These are phyloP conservation scores for Drosophila ohnishii DNA, from an alignment of 1,140 invertebrate genomes.

Conservation along the genomic window DNA sequence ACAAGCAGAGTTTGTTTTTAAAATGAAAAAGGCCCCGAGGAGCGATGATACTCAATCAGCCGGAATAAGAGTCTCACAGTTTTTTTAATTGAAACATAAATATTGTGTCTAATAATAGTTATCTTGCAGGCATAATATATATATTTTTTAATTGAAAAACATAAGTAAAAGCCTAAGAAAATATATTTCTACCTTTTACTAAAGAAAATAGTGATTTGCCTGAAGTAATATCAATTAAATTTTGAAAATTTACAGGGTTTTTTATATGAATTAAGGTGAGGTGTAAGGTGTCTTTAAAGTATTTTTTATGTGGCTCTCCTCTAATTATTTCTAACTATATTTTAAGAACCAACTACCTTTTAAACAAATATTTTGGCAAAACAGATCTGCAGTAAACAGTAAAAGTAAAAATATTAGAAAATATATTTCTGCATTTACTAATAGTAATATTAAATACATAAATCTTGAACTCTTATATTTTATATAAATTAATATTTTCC, in stretches of 20 bases:
- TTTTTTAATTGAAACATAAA: slow-evolving; percentile 4
- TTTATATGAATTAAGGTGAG: not conserved
- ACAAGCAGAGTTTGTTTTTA: slow-evolving; percentile 3
- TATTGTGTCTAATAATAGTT: not conserved
- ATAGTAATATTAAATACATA: too few species aligned
- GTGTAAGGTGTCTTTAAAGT: not conserved
- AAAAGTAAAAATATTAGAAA: too few species aligned
- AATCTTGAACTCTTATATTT: too few species aligned
- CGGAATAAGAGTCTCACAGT: not conserved
- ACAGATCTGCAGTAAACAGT: too few species aligned
- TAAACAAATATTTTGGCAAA: too few species aligned
- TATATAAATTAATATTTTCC: too few species aligned
- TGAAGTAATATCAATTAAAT: not conserved
- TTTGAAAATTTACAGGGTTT: not conserved
- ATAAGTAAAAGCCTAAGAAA: not conserved
- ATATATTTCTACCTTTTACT: not conserved
- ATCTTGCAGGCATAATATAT: not conserved
- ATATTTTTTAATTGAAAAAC: not conserved
- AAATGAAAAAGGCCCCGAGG: slow-evolving; percentile 17
- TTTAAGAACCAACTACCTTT: too few species aligned
- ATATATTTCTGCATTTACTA: too few species aligned
- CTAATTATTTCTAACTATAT: too few species aligned
- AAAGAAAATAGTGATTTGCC: not conserved
- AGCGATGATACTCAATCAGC: slow-evolving; percentile 23
- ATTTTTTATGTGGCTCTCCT: too few species aligned